phyloP scores from a whole-genome alignment of 2,888 invertebrate species.

The Ditula angustiorana region DNA sequence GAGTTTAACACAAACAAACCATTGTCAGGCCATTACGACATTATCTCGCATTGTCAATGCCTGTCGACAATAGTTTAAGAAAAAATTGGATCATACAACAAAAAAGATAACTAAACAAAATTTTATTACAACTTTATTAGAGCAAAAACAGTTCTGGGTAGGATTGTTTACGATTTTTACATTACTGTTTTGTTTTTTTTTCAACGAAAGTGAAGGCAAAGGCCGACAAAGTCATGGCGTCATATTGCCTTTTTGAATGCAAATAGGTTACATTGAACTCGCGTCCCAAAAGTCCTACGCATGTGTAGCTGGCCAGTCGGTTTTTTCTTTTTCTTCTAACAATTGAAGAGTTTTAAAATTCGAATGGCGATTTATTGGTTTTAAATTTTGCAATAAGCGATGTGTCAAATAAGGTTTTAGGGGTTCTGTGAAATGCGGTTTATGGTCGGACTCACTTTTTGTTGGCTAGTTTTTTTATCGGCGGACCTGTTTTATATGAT shows the following conservation, averaged over 20 bases:
- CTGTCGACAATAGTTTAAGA: constrained; percentile 50
- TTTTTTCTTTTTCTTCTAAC: constrained; percentile 59
- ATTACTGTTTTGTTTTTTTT: constrained; percentile 66
- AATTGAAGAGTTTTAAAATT: constrained; percentile 36
- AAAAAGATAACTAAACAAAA: constrained; percentile 56
- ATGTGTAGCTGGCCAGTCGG: constrained; percentile 67
- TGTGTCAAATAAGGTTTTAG: constrained; percentile 38
- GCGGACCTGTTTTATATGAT: background rate
- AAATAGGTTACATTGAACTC: constrained; percentile 80
- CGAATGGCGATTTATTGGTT: constrained; percentile 39
- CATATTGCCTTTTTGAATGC: constrained; percentile 75
- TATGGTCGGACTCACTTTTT: constrained; percentile 28
- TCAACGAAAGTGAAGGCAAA: constrained; percentile 68
- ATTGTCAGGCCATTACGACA: constrained; percentile 74
- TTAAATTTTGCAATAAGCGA: constrained; percentile 46
- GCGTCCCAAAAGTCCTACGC: constrained; percentile 61
- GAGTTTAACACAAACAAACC: constrained; percentile 61
- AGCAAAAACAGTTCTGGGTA: constrained; percentile 75
- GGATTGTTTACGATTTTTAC: constrained; percentile 60
- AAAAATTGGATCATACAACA: constrained; percentile 64
- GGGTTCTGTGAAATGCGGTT: constrained; percentile 38
- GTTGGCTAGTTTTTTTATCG: constrained; percentile 14
- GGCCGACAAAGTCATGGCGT: constrained; percentile 71
- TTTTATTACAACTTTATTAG: constrained; percentile 72
- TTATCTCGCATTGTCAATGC: constrained; percentile 52